Percentiles rank a stretch among this genome's conserved stretches.
These are phyloP conservation scores for Pseudomyrmex sp. DNA, from an alignment of 1,140 invertebrate genomes.

Conservation along the genomic window DNA sequence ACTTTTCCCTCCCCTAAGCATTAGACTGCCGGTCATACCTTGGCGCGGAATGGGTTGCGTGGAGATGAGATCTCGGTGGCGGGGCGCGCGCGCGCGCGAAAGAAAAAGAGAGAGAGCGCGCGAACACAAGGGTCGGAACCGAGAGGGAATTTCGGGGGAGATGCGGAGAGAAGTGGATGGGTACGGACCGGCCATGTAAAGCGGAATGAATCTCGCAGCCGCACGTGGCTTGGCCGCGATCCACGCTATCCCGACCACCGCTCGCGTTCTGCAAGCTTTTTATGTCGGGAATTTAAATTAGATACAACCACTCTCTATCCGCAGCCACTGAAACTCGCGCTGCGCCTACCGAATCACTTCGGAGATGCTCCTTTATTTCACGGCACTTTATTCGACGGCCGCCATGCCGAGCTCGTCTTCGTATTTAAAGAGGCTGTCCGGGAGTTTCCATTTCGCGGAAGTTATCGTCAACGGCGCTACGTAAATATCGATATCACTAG, in stretches of 20 bases:
- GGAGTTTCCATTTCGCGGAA: background rate
- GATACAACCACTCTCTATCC: constrained; percentile 77
- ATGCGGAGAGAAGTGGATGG: constrained; percentile 66
- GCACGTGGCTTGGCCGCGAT: constrained; percentile 82
- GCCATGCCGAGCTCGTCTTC: constrained; percentile 59
- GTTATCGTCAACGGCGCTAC: background rate
- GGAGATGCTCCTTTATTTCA: constrained; percentile 76
- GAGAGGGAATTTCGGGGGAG: constrained; percentile 31
- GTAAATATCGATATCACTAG: constrained; percentile 12
- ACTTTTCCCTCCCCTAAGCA: constrained; percentile 14
- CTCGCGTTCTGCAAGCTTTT: constrained; percentile 79
- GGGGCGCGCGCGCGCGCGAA: background rate
- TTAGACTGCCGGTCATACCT: constrained; percentile 69
- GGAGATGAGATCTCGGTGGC: constrained; percentile 62
- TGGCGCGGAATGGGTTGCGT: constrained; percentile 68
- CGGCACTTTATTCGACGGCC: constrained; percentile 71
- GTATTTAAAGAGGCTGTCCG: constrained; percentile 66
- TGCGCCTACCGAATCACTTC: constrained; percentile 76
- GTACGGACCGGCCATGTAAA: constrained; percentile 78
- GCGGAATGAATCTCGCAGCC: constrained; percentile 81
- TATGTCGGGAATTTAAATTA: constrained; percentile 82
- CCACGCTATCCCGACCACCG: constrained; percentile 77
- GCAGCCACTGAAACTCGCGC: constrained; percentile 75
- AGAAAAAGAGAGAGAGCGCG: constrained; percentile 28
- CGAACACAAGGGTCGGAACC: constrained; percentile 22